These are phyloP conservation scores for Misgurnus mizolepis DNA, from an alignment of 2,113 vertebrate genomes.

Conservation along the genomic window DNA sequence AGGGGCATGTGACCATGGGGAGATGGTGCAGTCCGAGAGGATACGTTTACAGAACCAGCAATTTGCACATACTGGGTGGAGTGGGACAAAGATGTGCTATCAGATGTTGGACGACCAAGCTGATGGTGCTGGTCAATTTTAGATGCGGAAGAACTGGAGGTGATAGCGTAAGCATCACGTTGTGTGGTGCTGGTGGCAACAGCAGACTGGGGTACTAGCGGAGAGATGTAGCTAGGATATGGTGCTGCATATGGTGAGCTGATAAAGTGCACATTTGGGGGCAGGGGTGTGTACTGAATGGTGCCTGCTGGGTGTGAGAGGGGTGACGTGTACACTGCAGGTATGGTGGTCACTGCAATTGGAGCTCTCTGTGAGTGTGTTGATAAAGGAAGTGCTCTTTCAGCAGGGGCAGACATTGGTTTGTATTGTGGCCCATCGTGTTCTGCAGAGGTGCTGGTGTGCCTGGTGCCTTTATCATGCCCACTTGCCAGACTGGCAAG, in stretches of 20 bases:
- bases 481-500: constrained; percentile 78
- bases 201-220: constrained; percentile 87
- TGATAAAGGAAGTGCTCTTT: constrained; percentile 59
- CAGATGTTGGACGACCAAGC: constrained; percentile 75
- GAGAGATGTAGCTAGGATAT: constrained; percentile 89
- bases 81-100: constrained; percentile 76
- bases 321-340: constrained; percentile 83
- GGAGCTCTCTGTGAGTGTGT: constrained; percentile 44
- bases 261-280: constrained; percentile 91
- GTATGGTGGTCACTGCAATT: constrained; percentile 80
- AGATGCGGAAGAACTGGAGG: constrained; percentile 76
- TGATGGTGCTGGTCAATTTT: constrained; percentile 81
- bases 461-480: constrained; percentile 69
- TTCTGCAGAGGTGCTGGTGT: constrained; percentile 67
- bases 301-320: constrained; percentile 83
- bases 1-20: constrained; percentile 79
- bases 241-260: constrained; percentile 84
- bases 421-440: constrained; percentile 82
- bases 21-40: constrained; percentile 79
- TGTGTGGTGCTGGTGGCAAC: constrained; percentile 76
- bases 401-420: constrained; percentile 67
- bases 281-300: constrained; percentile 89
- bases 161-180: constrained; percentile 82
- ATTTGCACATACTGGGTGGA: constrained; percentile 83
- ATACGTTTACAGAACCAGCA: constrained; percentile 78